phyloP scores from a whole-genome alignment of 2,888 invertebrate species.

The Orgyia antiqua region DNA sequence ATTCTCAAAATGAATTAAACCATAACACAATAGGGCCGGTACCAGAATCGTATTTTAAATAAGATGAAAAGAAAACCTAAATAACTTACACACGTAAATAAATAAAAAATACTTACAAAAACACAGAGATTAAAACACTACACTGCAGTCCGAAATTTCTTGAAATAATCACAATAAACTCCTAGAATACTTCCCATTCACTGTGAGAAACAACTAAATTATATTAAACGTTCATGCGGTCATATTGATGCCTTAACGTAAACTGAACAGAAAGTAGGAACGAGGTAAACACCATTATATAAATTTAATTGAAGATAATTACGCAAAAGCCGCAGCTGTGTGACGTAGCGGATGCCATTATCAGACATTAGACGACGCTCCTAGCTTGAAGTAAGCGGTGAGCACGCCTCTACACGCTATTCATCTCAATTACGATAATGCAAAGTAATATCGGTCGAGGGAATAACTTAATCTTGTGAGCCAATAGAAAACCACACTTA shows the following conservation, averaged over 20 bases:
- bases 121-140: too few relatives aligned
- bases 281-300: conserved; percentile 57
- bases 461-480: conserved; percentile 14
- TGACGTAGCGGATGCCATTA: conserved; percentile 45
- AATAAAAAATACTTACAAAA: too few relatives aligned
- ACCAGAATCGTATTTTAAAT: too few relatives aligned
- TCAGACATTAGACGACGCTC: conserved; percentile 28
- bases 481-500: not conserved
- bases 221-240: conserved; percentile 9
- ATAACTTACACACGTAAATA: too few relatives aligned
- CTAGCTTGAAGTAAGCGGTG: conserved; percentile 36
- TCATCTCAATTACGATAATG: conserved; percentile 52
- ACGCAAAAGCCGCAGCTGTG: conserved; percentile 50
- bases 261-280: conserved; percentile 45
- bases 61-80: too few relatives aligned
- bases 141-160: too few relatives aligned
- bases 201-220: too few relatives aligned
- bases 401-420: conserved; percentile 37
- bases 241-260: conserved; percentile 32
- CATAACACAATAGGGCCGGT: too few relatives aligned
- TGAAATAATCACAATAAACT: too few relatives aligned
- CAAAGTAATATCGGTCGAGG: conserved; percentile 24
- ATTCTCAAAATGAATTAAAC: too few relatives aligned
- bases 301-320: conserved; percentile 65
- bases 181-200: too few relatives aligned